Percentiles rank a stretch among this genome's conserved stretches.
Conservation (phyloP, 2,888 invertebrate species). For the Standfussiana lucernea region DNA sequence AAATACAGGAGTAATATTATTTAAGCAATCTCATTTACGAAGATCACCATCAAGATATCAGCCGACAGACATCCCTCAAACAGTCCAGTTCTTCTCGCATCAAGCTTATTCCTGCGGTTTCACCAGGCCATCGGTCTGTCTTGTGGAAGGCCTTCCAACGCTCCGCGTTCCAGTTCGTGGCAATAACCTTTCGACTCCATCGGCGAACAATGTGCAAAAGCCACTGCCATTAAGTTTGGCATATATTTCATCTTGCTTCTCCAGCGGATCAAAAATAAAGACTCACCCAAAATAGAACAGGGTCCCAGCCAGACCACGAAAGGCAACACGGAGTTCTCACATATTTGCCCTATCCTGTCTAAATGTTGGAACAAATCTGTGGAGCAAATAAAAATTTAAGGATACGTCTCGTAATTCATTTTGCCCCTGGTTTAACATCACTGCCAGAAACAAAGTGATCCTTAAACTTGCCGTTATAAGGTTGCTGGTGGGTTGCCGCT, state of each 20-base stretch:
- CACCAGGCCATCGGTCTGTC: background rate
- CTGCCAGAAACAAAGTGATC: background rate
- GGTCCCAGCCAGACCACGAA: slow-evolving; percentile 77
- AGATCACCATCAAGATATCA: background rate
- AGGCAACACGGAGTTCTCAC: slow-evolving; percentile 71
- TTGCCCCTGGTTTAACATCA: background rate
- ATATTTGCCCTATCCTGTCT: slow-evolving; percentile 64
- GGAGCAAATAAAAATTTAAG: slow-evolving; percentile 34
- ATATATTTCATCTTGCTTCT: background rate
- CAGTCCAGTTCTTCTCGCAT: background rate
- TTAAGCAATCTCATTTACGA: background rate
- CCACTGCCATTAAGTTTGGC: background rate
- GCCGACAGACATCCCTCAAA: background rate
- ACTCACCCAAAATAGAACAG: slow-evolving; percentile 73
- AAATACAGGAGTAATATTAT: background rate
- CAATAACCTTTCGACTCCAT: background rate
- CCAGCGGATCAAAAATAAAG: background rate
- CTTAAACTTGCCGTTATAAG: background rate
- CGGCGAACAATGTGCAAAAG: background rate
- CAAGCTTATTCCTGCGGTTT: background rate
- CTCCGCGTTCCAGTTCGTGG: background rate
- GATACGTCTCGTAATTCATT: background rate
- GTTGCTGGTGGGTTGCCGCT: background rate
- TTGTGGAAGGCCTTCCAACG: background rate
- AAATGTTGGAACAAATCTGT: slow-evolving; percentile 70